Base-by-base conservation (phyloP, 2,888 invertebrate species). In the Drosophila parthenogenetica region DNA sequence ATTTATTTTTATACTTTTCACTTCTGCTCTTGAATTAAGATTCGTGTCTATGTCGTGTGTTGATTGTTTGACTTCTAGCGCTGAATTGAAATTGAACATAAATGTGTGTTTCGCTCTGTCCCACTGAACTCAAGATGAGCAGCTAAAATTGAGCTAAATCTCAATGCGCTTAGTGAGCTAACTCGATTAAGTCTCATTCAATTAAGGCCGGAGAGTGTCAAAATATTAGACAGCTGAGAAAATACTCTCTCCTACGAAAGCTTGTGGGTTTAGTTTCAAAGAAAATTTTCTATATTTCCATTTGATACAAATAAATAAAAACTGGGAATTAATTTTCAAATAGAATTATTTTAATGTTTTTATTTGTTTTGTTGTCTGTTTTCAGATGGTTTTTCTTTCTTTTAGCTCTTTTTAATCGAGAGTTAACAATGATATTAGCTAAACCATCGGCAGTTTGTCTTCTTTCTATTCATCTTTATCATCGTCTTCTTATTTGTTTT, bases 341-440 rank as follows among this genome's bases (percentile, higher is more conserved):
- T 69, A 51, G 25, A 62, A 57, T 42, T 69, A 57, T 62, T 73
- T 73, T 58, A 11, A n/a, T 29, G 29, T 25, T 55, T 75, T 73
- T 64, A 73, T 72, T 70, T 66, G 54, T 69, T 61, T 69, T 61
- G 59, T 53, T 32, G 49, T 62, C 16, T 39, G 46, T 49, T 58
- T 32, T 53, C 48, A 29, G 32, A 25, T 65, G 40, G 17, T 16
- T 49, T 17, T 49, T 72, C 11, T n/a, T 50, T 72, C 11, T 13
- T 69, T 50, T 48, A 54, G 13, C 46, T 40, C 3, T 40, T 40
- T 32, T 49, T 11, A 16, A 19, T 57, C 22, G 2, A 45, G 19
- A 39, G 39, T 51, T 73, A 63, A 75, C 71, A 75, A 63, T 75
- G 45, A 43, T 46, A 55, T 25, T 32, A 42, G 50, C 17, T 46